Percentiles rank a stretch among this genome's conserved stretches.
phyloP scores from a whole-genome alignment of 2,113 vertebrate species.

The Oncorhynchus mykiss region DNA sequence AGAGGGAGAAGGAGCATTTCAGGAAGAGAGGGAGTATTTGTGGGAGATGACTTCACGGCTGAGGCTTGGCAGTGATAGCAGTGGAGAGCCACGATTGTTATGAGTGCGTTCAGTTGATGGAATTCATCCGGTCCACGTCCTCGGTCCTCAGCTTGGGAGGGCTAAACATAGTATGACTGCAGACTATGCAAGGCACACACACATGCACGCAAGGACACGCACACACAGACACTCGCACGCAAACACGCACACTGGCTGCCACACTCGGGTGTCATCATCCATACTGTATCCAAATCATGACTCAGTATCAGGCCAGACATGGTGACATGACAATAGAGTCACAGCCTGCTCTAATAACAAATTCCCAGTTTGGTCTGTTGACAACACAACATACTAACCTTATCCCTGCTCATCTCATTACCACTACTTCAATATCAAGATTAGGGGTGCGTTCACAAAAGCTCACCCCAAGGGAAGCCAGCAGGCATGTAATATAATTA shows the following conservation, averaged over 20 bases:
- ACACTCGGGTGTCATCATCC: background rate
- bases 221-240: background rate
- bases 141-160: constrained; percentile 22
- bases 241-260: background rate
- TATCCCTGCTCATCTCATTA: background rate
- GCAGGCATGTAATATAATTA: background rate
- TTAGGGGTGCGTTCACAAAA: background rate
- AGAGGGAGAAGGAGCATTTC: constrained; percentile 23
- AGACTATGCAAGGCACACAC: background rate
- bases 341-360: too few relatives aligned
- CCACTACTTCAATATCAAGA: background rate
- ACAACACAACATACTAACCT: background rate
- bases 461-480: background rate
- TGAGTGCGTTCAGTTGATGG: constrained; percentile 45
- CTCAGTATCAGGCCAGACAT: background rate
- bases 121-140: constrained; percentile 49
- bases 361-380: constrained; percentile 10
- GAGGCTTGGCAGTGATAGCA: constrained; percentile 46
- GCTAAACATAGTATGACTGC: constrained; percentile 39
- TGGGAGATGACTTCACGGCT: constrained; percentile 59
- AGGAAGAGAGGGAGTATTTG: constrained; percentile 48
- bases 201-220: background rate
- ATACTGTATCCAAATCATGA: too few relatives aligned
- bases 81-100: constrained; percentile 26
- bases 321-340: too few relatives aligned